These are phyloP conservation scores for Kradibia gibbosae DNA, from an alignment of 1,140 invertebrate species.

Conservation along the genomic window DNA sequence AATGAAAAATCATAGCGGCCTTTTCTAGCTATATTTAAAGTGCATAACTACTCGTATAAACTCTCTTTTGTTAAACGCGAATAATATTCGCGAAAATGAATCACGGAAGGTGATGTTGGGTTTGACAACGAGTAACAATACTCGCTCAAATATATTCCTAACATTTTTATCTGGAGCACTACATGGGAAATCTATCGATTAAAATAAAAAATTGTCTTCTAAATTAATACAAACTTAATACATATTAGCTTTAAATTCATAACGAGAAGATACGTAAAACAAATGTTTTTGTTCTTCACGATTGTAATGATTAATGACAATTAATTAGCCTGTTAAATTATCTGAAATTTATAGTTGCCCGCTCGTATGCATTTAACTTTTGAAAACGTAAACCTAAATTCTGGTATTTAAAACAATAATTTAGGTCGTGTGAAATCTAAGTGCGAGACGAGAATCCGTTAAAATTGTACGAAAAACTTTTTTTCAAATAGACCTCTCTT, in stretches of 20 bases:
- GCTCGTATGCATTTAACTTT: slow-evolving; percentile 2
- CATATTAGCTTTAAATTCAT: slow-evolving; percentile 13
- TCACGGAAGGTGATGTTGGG: no score
- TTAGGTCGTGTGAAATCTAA: not conserved
- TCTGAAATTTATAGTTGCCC: slow-evolving; percentile 20
- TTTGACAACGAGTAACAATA: no score
- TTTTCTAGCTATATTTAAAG: slow-evolving; percentile 33
- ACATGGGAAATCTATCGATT: slow-evolving; percentile 8
- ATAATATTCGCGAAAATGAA: slow-evolving; percentile 42
- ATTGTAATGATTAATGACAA: slow-evolving; percentile 20
- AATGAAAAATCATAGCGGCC: not conserved
- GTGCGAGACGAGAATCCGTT: not conserved
- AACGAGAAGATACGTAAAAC: not conserved
- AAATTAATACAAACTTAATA: not conserved
- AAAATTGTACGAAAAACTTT: not conserved
- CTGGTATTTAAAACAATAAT: not conserved
- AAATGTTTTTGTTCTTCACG: slow-evolving; percentile 5
- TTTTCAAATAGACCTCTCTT: not conserved
- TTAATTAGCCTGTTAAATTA: slow-evolving; percentile 23
- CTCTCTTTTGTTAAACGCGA: slow-evolving; percentile 37
- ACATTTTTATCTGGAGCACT: slow-evolving; percentile 10
- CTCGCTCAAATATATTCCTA: not conserved
- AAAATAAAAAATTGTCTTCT: slow-evolving; percentile 16
- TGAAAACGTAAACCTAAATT: slow-evolving; percentile 8
- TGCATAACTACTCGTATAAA: slow-evolving; percentile 29